Evolutionary conservation across 2,888 invertebrate genomes (phyloP).

Genomic region (Cataglyphis livida): DNA sequence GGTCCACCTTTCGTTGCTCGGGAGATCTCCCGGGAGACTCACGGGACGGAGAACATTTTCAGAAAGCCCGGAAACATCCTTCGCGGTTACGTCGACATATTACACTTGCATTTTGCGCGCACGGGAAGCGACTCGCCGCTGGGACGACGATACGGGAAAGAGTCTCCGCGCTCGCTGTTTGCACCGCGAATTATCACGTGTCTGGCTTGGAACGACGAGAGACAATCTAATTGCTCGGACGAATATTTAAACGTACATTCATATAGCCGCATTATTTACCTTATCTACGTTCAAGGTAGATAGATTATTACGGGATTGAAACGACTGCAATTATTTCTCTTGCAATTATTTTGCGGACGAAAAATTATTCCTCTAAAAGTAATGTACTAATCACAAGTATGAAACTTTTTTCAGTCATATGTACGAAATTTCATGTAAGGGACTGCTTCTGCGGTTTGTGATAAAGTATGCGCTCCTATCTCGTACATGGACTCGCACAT

Average conservation of each 20-base stretch:
- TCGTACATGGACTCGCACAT: conserved; percentile 28
- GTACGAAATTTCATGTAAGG: not conserved
- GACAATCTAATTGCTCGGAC: conserved; percentile 23
- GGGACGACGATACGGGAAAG: conserved; percentile 1
- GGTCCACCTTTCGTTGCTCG: conserved; percentile 33
- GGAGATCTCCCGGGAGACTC: conserved; percentile 55
- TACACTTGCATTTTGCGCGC: conserved; percentile 45
- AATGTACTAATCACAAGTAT: not conserved
- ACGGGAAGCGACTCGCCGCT: conserved; percentile 6
- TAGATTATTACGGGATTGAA: not conserved
- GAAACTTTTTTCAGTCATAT: conserved; percentile 34
- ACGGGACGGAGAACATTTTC: conserved; percentile 53
- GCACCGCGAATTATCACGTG: conserved; percentile 59
- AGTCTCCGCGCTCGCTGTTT: conserved; percentile 59
- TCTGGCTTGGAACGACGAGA: not conserved
- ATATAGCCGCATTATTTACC: not conserved
- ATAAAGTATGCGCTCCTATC: conserved; percentile 35
- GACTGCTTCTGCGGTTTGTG: conserved; percentile 3
- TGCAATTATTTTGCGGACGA: not conserved
- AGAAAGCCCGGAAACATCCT: conserved; percentile 62
- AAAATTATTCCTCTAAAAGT: not conserved
- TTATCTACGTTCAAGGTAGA: not conserved
- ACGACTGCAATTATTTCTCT: not conserved
- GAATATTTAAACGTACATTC: conserved; percentile 14
- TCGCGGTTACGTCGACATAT: conserved; percentile 57